Evolutionary conservation across 1,140 invertebrate species (phyloP).

Genomic region (Scylla paramamosain): DNA sequence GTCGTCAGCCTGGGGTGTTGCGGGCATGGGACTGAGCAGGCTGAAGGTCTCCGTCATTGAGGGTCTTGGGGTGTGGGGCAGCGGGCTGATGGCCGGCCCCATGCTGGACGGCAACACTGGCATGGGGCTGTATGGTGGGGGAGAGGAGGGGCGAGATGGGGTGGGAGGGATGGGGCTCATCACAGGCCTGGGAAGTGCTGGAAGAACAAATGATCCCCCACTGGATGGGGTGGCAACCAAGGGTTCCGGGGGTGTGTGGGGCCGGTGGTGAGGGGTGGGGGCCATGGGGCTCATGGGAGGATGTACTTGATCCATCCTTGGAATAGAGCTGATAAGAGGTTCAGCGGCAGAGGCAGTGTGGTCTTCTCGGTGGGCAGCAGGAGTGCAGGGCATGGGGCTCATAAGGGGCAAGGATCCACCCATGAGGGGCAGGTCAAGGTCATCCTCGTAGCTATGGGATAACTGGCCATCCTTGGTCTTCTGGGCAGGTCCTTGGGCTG

Average conservation of each 20-base stretch:
- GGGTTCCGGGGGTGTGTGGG: slow-evolving; percentile 54
- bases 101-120: slow-evolving; percentile 62
- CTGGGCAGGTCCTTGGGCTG: neutral
- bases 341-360: neutral
- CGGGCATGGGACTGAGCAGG: slow-evolving; percentile 57
- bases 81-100: slow-evolving; percentile 58
- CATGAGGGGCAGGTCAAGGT: slow-evolving; percentile 56
- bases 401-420: slow-evolving; percentile 62
- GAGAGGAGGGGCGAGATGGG: slow-evolving; percentile 42
- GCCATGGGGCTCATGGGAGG: slow-evolving; percentile 70
- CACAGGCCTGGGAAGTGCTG: slow-evolving; percentile 49
- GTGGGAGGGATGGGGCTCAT: slow-evolving; percentile 73
- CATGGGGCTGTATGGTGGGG: slow-evolving; percentile 59
- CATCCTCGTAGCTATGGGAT: slow-evolving; percentile 30
- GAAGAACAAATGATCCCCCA: slow-evolving; percentile 40
- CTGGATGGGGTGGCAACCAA: slow-evolving; percentile 33
- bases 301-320: slow-evolving; percentile 48
- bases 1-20: slow-evolving; percentile 29
- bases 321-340: neutral
- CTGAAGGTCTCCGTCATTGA: slow-evolving; percentile 52
- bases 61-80: slow-evolving; percentile 60
- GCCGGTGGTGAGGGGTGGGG: slow-evolving; percentile 47
- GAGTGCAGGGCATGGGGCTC: slow-evolving; percentile 71
- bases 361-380: slow-evolving; percentile 64
- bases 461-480: neutral